These are phyloP conservation scores for Epinephelus fuscoguttatus DNA, from an alignment of 2,113 vertebrate genomes.

Conservation along the genomic window DNA sequence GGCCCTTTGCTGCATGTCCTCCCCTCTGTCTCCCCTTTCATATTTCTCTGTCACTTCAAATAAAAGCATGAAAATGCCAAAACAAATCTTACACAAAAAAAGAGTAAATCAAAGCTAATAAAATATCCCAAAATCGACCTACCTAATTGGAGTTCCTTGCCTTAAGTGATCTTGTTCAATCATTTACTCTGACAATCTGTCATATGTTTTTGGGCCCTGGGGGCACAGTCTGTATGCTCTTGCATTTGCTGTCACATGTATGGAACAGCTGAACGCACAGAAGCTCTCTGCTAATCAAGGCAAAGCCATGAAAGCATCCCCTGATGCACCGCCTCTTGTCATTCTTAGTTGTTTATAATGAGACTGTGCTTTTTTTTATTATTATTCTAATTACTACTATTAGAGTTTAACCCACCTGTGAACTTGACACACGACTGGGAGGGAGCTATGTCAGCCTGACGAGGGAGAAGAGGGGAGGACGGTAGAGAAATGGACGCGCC, in stretches of 20 bases:
- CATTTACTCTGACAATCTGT: conserved; percentile 79
- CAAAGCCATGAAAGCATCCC: conserved; percentile 55
- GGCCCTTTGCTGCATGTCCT: too few relatives aligned
- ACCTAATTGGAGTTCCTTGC: conserved; percentile 52
- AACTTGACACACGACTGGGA: conserved; percentile 89
- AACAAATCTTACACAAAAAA: too few relatives aligned
- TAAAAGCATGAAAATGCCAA: too few relatives aligned
- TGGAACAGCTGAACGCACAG: conserved; percentile 67
- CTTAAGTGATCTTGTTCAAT: conserved; percentile 70
- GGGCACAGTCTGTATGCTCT: conserved; percentile 48
- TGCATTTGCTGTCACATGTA: conserved; percentile 66
- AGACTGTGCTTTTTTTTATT: conserved; percentile 27
- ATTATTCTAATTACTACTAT: background rate
- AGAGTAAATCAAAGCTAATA: background rate
- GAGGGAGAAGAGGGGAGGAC: conserved; percentile 93
- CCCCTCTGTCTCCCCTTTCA: too few relatives aligned
- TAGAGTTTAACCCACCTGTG: conserved; percentile 86
- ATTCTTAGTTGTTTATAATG: conserved; percentile 17
- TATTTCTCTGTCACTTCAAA: too few relatives aligned
- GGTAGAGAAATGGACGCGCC: conserved; percentile 95
- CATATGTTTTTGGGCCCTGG: conserved; percentile 56
- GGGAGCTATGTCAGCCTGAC: conserved; percentile 87
- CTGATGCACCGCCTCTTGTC: conserved; percentile 21
- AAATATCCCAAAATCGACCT: conserved; percentile 23
- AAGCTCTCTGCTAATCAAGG: conserved; percentile 58